Evolutionary conservation across 2,888 invertebrate species (phyloP), one percentile per base, ranked within the genome.

Genomic region (Congeria kusceri): DNA sequence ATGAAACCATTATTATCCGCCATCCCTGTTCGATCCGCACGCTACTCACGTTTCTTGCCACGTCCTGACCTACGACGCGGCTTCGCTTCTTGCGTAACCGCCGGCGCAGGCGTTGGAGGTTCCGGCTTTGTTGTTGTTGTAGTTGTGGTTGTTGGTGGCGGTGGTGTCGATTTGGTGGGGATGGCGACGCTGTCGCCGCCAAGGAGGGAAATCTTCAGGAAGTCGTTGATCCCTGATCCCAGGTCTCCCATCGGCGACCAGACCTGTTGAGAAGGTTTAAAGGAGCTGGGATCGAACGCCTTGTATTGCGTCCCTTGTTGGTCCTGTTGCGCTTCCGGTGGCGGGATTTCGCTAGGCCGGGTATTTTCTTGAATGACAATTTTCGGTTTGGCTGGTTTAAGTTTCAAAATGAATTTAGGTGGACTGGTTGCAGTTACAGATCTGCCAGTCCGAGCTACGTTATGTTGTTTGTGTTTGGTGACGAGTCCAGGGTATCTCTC

Each of bases 241-340:
- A 78, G 59, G n/a, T 66, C 63, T 0, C 78, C 82, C 15, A 46
- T 44, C 3, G 81, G 81, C 18, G 72, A 76, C 82, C 82, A 82
- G 0, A 82, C 69, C 25, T 76, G 73, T 23, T 78, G 63, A 11
- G 69, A 71, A 27, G 20, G 62, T 44, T 56, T 39, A 29, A 71
- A 71, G 3, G 63, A 23, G 28, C 15, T 57, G 27, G 64, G 63
- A 9, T 28, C 28, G 1, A 32, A 32, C 1, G 64, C 53, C 44
- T 62, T 70, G 28, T n/a, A 27, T 25, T 47, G 15, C 18, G 11
- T 20, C 1, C 4, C 47, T 20, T 28, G n/a, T 18, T 25, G 44
- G 5, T 25, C 29, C 63, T 27, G 28, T n/a, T 3, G 46, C 28
- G 44, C n/a, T 27, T 15, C 27, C 11, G 63, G 28, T 25, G 27